These are phyloP conservation scores for Cheilosia vulpina DNA, from an alignment of 2,888 invertebrate species.

Conservation along the genomic window DNA sequence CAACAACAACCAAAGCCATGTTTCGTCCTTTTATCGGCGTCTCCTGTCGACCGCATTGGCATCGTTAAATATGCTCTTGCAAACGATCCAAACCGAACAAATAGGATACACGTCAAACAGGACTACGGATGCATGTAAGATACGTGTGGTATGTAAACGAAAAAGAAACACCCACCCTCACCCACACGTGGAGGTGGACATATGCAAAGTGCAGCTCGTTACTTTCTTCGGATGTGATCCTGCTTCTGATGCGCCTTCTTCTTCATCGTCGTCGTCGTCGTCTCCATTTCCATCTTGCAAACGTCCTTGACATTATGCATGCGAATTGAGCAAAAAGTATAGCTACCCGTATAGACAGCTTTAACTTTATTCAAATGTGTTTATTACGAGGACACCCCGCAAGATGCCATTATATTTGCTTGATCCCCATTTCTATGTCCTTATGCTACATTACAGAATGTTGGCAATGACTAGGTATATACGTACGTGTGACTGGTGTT, in stretches of 20 bases:
- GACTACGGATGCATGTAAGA: constrained; percentile 29
- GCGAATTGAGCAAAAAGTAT: constrained; percentile 20
- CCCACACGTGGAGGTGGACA: constrained; percentile 5
- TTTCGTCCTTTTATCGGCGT: constrained; percentile 30
- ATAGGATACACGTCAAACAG: constrained; percentile 35
- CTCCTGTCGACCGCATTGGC: constrained; percentile 36
- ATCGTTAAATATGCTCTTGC: constrained; percentile 48
- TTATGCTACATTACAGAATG: constrained; percentile 19
- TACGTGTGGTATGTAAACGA: constrained; percentile 11
- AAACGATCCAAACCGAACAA: constrained; percentile 14
- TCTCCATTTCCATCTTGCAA: constrained; percentile 28
- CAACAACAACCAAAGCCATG: neutral
- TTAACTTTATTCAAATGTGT: constrained; percentile 66
- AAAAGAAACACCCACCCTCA: neutral
- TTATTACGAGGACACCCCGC: constrained; percentile 59
- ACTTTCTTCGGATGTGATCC: constrained; percentile 59
- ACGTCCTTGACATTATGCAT: constrained; percentile 71
- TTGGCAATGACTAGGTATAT: constrained; percentile 43
- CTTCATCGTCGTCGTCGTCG: neutral
- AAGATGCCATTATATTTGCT: constrained; percentile 50
- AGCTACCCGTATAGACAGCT: constrained; percentile 3
- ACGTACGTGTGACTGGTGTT: constrained; percentile 10
- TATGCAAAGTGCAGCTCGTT: constrained; percentile 57
- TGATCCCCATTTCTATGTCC: constrained; percentile 38
- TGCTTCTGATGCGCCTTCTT: constrained; percentile 29